Percentiles rank a stretch among this genome's conserved stretches.
Evolutionary conservation across 2,888 invertebrate genomes (phyloP).

Genomic region (Priocnemis perturbator): DNA sequence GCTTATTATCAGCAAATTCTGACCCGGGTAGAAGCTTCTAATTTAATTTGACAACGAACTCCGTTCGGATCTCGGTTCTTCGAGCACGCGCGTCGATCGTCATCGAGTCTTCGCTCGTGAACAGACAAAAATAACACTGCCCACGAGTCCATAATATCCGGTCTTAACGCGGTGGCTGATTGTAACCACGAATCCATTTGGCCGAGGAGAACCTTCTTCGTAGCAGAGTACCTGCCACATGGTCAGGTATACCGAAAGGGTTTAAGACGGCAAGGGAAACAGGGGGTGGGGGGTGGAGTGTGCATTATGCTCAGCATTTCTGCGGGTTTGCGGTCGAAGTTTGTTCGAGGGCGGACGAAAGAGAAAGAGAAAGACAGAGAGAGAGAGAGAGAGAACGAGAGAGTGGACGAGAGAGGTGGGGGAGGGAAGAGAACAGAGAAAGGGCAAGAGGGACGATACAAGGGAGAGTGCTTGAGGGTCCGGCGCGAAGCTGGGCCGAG

Average conservation of each 20-base stretch:
- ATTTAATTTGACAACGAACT: too few relatives aligned
- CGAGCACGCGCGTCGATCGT: too few relatives aligned
- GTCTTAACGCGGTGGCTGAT: too few relatives aligned
- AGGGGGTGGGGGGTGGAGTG: constrained; percentile 15
- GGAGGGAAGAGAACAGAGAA: constrained; percentile 18
- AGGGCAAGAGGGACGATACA: constrained; percentile 39
- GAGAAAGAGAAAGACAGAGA: constrained; percentile 39
- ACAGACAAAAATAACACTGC: too few relatives aligned
- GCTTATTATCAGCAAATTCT: too few relatives aligned
- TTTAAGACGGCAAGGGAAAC: constrained; percentile 38
- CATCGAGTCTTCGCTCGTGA: too few relatives aligned
- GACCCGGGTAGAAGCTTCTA: too few relatives aligned
- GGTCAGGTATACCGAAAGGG: constrained; percentile 10
- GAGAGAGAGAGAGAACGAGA: constrained; percentile 44
- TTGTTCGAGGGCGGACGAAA: constrained; percentile 50
- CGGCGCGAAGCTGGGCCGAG: constrained; percentile 57
- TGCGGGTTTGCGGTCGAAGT: constrained; percentile 52
- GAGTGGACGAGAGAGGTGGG: constrained; percentile 39
- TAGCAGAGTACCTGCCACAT: neutral
- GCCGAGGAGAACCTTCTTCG: neutral
- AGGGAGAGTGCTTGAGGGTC: constrained; percentile 56
- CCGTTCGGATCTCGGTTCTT: too few relatives aligned
- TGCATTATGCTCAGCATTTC: constrained; percentile 46
- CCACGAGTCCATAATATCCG: too few relatives aligned
- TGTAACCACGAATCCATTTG: too few relatives aligned